Base-by-base conservation (phyloP, 2,113 vertebrate species). In the Clarias batrachus region DNA sequence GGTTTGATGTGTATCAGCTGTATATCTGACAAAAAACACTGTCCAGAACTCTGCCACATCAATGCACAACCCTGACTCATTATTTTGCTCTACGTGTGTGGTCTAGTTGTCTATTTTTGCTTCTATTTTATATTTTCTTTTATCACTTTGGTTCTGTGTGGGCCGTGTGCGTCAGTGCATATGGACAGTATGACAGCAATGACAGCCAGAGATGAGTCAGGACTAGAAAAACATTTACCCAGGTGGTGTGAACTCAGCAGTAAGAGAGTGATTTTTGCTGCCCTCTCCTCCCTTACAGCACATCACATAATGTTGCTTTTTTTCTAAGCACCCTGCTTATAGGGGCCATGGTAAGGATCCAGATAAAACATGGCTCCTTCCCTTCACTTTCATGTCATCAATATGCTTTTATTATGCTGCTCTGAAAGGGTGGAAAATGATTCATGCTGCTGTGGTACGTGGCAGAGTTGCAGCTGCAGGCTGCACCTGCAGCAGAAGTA, bases 401-500 rank as follows among this genome's bases (percentile, higher is more conserved):
- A 90, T 91, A 89, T 91, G 92, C 91, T 93, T 91, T 91, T 86
- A 92, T 87, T 88, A 89, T 91, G 85, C 89, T 90, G 86, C 89
- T 88, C 88, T 90, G 86, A 87, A 87, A 88, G 80, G 62, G 88
- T 91, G 89, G 92, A 91, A 90, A 90, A 92, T 94, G 93, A 94
- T 91, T 94, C 93, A 94, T 90, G 70, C 71, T 86, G 17, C 86
- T 93, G 92, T 93, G 92, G 93, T 92, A 93, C 88, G 88, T 91
- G 92, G 89, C 88, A 90, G 92, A n/a, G 84, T 89, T 92, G 91
- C 93, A 95, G 94, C 94, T 94, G 93, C 91, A 91, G 85, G 57
- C 89, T 92, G 93, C 94, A 95, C 94, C 94, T 95, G 94, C 94
- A 93, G 84, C 89, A 86, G 62, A 73, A 68, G 83, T 76, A 33